Percentiles rank a stretch among this genome's conserved stretches.
phyloP scores from a whole-genome alignment of 2,888 invertebrate species.

The Congeria kusceri region DNA sequence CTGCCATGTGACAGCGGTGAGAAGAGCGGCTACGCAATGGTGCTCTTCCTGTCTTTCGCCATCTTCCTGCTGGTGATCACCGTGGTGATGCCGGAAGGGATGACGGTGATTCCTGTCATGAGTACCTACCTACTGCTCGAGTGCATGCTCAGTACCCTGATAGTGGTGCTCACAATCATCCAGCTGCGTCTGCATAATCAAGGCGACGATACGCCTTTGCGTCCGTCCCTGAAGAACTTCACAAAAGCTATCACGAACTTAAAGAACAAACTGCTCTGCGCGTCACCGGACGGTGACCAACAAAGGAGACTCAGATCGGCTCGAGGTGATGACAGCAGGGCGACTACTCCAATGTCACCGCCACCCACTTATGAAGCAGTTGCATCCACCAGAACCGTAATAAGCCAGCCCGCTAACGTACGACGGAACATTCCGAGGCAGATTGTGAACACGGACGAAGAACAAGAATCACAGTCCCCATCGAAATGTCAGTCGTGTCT shows the following conservation, averaged over 20 bases:
- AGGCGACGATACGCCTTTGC: conserved; percentile 46
- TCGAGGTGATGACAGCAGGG: background rate
- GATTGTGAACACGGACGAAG: background rate
- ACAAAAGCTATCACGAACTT: conserved; percentile 24
- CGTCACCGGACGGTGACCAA: background rate
- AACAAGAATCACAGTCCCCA: background rate
- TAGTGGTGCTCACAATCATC: conserved; percentile 50
- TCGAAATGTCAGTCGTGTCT: too few species aligned
- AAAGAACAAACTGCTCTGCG: conserved; percentile 36
- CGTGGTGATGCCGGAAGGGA: conserved; percentile 66
- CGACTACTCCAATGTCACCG: background rate
- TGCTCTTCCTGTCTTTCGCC: conserved; percentile 61
- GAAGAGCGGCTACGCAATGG: conserved; percentile 59
- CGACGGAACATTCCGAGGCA: background rate
- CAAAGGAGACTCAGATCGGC: background rate
- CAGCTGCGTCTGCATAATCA: conserved; percentile 52
- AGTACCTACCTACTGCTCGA: conserved; percentile 57
- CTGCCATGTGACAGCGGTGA: conserved; percentile 62
- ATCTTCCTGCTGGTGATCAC: conserved; percentile 63
- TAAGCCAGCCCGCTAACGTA: background rate
- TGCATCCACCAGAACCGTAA: background rate
- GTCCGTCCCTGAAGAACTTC: conserved; percentile 31
- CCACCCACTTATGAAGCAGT: background rate
- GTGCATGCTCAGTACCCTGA: conserved; percentile 56
- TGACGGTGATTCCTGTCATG: conserved; percentile 58